Percentiles rank a stretch among this genome's conserved stretches.
These are phyloP conservation scores for Montipora capitata DNA, from an alignment of 92 coral and sea anemone species.

Conservation along the genomic window DNA sequence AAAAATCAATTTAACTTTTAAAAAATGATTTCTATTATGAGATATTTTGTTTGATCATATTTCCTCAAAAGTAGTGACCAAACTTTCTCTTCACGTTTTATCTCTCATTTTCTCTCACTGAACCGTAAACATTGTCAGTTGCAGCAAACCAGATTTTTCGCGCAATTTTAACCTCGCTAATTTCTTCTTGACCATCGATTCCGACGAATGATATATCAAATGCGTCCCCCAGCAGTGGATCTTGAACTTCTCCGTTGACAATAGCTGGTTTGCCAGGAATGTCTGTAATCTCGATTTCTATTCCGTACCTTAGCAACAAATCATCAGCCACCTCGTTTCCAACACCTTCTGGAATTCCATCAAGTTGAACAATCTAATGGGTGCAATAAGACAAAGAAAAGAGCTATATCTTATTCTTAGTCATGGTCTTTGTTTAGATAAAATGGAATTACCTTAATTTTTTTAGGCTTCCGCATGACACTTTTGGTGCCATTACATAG, in stretches of 20 bases:
- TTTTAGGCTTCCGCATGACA: no score
- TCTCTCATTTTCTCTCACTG: neutral
- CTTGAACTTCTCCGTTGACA: slow-evolving; percentile 42
- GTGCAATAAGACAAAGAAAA: no score
- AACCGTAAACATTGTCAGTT: neutral
- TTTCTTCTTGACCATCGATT: slow-evolving; percentile 64
- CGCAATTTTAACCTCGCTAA: slow-evolving; percentile 52
- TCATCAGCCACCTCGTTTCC: slow-evolving; percentile 36
- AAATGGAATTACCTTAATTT: no score
- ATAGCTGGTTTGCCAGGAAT: slow-evolving; percentile 52
- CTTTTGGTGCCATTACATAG: no score
- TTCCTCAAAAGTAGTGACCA: no score
- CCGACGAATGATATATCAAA: slow-evolving; percentile 71
- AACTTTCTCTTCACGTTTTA: no score
- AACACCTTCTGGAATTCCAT: slow-evolving; percentile 59
- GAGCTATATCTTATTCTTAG: no score
- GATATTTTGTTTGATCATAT: no score
- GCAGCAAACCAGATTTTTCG: slow-evolving; percentile 73
- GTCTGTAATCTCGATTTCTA: slow-evolving; percentile 77
- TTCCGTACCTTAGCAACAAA: slow-evolving; percentile 76
- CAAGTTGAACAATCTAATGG: slow-evolving; percentile 87
- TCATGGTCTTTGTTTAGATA: slow-evolving; percentile 85
- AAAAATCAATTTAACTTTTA: no score
- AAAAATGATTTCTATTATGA: no score
- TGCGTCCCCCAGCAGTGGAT: slow-evolving; percentile 55